A percentile compares a stretch with the other conserved stretches of the same genome.
Conservation (phyloP, 2,888 invertebrate genomes). For the Microctonus hyperodae region DNA sequence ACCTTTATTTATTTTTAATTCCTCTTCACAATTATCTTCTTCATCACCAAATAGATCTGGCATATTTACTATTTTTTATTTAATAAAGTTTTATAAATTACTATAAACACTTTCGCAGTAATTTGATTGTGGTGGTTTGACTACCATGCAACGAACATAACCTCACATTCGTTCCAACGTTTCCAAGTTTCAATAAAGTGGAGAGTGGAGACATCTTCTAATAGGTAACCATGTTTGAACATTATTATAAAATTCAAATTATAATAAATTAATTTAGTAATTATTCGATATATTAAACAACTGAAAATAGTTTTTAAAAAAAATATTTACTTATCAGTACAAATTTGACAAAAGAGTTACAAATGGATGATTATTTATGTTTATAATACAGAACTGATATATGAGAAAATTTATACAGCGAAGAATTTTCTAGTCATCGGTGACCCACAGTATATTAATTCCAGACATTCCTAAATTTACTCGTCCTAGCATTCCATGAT, state of each 20-base stretch:
- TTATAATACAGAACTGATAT: no score
- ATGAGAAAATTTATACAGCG: no score
- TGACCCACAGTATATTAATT: conserved; percentile 85
- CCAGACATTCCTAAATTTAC: conserved; percentile 81
- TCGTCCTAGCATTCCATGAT: conserved; percentile 78
- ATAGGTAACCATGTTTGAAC: no score
- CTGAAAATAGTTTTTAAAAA: no score
- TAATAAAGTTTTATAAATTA: neutral
- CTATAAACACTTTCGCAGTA: neutral
- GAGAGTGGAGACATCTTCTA: no score
- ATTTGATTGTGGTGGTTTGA: neutral
- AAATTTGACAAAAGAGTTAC: neutral
- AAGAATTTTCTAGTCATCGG: conserved; percentile 63
- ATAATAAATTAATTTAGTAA: no score
- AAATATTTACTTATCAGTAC: neutral
- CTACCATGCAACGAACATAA: neutral
- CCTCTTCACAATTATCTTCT: conserved; percentile 67
- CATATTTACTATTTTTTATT: conserved; percentile 49
- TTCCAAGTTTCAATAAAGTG: no score
- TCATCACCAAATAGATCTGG: conserved; percentile 66
- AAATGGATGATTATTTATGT: neutral
- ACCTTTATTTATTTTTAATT: conserved; percentile 75
- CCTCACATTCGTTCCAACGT: no score
- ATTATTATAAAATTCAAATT: no score
- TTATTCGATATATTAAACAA: no score